A percentile compares a stretch with the other conserved stretches of the same genome.
These are phyloP conservation scores for Reinhardtius hippoglossoides DNA, from an alignment of 2,113 vertebrate genomes.

Conservation along the genomic window DNA sequence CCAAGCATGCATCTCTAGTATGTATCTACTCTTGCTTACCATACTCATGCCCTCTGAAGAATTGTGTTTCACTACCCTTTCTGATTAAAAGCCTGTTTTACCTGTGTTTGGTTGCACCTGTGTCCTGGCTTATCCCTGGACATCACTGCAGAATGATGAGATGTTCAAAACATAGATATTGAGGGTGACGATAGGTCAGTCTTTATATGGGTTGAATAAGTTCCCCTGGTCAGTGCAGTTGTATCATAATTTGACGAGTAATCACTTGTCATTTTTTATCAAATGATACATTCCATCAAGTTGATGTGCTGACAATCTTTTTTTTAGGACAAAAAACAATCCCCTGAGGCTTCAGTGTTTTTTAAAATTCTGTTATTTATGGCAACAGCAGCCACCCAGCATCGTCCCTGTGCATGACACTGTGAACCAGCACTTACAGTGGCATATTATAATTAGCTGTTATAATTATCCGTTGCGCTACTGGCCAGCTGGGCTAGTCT, in stretches of 20 bases:
- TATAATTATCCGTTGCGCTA: conserved; percentile 39
- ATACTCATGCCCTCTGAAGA: background rate
- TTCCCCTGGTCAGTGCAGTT: background rate
- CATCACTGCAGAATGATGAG: background rate
- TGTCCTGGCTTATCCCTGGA: background rate
- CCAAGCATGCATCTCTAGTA: background rate
- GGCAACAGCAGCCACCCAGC: background rate
- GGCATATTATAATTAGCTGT: conserved; percentile 42
- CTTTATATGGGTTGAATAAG: too few species aligned
- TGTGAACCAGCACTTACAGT: conserved; percentile 7
- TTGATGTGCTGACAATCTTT: background rate
- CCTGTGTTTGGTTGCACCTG: background rate
- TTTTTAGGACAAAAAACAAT: background rate
- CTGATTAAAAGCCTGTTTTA: background rate
- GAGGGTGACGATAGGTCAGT: background rate
- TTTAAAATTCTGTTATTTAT: background rate
- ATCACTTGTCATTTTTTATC: background rate
- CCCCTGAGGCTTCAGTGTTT: background rate
- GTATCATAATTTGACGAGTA: background rate
- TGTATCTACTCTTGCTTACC: background rate
- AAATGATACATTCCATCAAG: background rate
- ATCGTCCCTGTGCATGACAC: background rate
- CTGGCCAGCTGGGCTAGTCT: conserved; percentile 36
- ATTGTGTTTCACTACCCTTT: background rate
- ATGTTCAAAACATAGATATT: background rate